These are phyloP conservation scores for Bombus turneri DNA, from an alignment of 1,140 invertebrate genomes.

Conservation along the genomic window DNA sequence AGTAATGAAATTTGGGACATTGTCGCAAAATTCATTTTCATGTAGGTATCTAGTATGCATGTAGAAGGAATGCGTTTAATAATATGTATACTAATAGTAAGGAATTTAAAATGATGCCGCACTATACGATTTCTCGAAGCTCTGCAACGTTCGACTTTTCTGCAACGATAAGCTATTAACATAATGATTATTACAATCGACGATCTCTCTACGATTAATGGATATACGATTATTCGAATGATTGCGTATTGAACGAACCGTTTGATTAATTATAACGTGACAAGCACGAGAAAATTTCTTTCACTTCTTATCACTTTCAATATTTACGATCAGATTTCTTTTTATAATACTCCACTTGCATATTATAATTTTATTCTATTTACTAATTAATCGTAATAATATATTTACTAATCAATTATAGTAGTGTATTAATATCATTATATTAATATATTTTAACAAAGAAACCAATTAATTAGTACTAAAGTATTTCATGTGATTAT, in stretches of 20 bases:
- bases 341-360: background rate
- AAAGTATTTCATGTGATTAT: no score
- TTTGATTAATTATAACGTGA: background rate
- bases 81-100: no score
- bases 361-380: background rate
- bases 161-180: background rate
- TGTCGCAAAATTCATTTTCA: background rate
- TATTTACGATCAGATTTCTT: background rate
- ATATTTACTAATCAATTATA: no score
- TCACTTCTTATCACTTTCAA: background rate
- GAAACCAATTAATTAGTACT: no score
- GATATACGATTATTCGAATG: background rate
- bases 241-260: conserved; percentile 1
- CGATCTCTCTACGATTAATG: background rate
- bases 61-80: no score
- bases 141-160: background rate
- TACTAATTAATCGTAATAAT: no score
- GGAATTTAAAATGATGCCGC: background rate
- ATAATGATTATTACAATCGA: conserved; percentile 7
- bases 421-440: no score
- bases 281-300: background rate
- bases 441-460: no score
- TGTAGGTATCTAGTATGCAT: no score
- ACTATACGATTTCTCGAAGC: background rate
- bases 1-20: background rate